Evolutionary conservation across 1,140 invertebrate genomes (phyloP).

Genomic region (Drosophila melanica): DNA sequence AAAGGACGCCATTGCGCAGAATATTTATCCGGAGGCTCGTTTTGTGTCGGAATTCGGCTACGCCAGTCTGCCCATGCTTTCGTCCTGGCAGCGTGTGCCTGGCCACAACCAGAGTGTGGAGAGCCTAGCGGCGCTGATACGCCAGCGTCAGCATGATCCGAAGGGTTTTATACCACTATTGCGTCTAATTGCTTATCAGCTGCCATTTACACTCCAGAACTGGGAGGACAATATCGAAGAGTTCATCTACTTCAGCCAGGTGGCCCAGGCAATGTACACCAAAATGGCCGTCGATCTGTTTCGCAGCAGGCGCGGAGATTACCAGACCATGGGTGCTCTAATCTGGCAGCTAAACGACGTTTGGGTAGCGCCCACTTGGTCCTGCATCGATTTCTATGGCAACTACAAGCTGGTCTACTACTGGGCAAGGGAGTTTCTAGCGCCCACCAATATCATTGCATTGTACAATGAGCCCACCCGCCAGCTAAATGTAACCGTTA

Average conservation of each 20-base stretch:
- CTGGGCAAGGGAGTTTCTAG: constrained; percentile 93
- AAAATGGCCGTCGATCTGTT: constrained; percentile 95
- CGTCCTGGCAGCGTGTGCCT: constrained; percentile 85
- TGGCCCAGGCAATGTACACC: constrained; percentile 93
- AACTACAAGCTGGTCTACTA: constrained; percentile 91
- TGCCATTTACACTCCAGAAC: constrained; percentile 85
- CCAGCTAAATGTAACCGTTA: constrained; percentile 62
- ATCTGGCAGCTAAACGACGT: constrained; percentile 99
- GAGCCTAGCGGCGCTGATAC: constrained; percentile 88
- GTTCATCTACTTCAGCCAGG: constrained; percentile 91
- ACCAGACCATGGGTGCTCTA: constrained; percentile 96
- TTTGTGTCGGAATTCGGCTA: constrained; percentile 98
- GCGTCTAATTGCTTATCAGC: constrained; percentile 86
- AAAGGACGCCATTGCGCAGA: constrained; percentile 90
- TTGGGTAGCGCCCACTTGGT: constrained; percentile 98
- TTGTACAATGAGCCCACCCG: constrained; percentile 51
- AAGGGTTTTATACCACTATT: constrained; percentile 88
- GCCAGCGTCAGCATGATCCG: constrained; percentile 93
- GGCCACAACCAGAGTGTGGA: constrained; percentile 53
- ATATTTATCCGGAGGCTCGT: constrained; percentile 90
- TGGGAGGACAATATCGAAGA: constrained; percentile 85
- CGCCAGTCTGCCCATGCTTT: constrained; percentile 92
- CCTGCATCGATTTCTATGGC: constrained; percentile 89
- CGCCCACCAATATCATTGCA: constrained; percentile 85
- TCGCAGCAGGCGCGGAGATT: constrained; percentile 88